Base-by-base conservation (phyloP, 2,888 invertebrate species). In the Buathra laborator region DNA sequence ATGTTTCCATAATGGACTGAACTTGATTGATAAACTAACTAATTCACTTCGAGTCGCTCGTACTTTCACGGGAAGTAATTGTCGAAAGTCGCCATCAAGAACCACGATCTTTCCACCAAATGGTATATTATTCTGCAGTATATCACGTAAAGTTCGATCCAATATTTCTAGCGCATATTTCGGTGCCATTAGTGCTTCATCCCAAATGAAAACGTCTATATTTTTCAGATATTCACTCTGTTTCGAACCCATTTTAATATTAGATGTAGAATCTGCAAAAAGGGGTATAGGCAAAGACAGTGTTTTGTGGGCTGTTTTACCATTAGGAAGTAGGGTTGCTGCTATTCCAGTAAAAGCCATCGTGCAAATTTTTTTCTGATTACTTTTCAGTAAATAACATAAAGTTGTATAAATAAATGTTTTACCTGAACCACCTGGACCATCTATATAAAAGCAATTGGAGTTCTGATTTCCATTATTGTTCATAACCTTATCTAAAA, bases 331-430 rank as follows among this genome's bases (percentile, higher is more conserved):
- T 32, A 81, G 51, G 14, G 62, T 81, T 43, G 74, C 56, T 12
- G 74, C 79, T 16, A 82, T 82, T 5, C 81, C 81, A 12, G 81
- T 77, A 71, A 59, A 84, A 10, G 77, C 76, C 62, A 81, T 64
- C 2, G 71, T 24, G 19, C 66, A 66, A 6, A 81, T 67, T 43
- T 84, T 80, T 53, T 80, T 80, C 3, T 29, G 5, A 1, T n/a
- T 9, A 19, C 67, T n/a, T 19, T 74, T 74, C 67, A 67, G 77
- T 43, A 59, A 66, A 67, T 84, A 24, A 32, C 72, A 77, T 29
- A 81, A 51, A 3, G 66, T 48, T 72, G 32, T 77, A 37, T 82
- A 77, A 3, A 82, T 14, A 29, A 70, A 82, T 14, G 81, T 81
- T 84, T 78, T 83, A 12, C 77, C 78, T 0, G 77, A 78, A 24